Evolutionary conservation across 2,888 invertebrate genomes (phyloP), one percentile per base, ranked within the genome.

Genomic region (Vesta saturnalis): DNA sequence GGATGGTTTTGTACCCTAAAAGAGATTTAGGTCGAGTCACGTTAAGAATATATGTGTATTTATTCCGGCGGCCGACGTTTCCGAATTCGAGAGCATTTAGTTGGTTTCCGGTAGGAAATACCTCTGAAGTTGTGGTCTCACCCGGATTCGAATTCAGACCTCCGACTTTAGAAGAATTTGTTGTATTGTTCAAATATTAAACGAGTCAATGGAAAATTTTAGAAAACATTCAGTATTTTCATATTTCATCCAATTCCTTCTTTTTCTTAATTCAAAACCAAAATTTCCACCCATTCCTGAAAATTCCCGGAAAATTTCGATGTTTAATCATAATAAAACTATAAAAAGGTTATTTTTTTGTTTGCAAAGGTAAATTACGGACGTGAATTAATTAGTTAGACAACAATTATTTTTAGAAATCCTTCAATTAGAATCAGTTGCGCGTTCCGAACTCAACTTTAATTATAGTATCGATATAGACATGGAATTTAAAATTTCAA

Each of bases 51-150:
- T 79, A 77, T 79, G 77, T 77, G 78, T 80, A 80, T 81, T 81
- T 81, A 81, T 81, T 81, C 81, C 80, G 80, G 82, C 80, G 73
- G 76, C 78, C 77, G 77, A 77, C 79, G 75, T 76, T 79, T 82
- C 82, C 81, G 81, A 80, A 80, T 81, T 80, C 80, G 77, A 76
- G 77, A 80, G 80, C 80, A 80, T 81, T 82, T 81, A 80, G 78
- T 74, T 76, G 77, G 80, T 80, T 81, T 82, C 82, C 82, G 81
- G 81, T 71, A 76, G 80, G 80, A 80, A 79, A 80, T 78, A 80
- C 80, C 80, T 77, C 77, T 77, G 78, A 77, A 79, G 78, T 76
- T 80, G 79, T 73, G 80, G 80, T 80, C 79, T 78, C 76, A 72
- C 75, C 78, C 76, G 78, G 78, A 79, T 77, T 76, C 76, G 74